Evolutionary conservation across 35 echinoderm and acorn worm genomes (phyloP).

Genomic region (Apostichopus parvimensis): DNA sequence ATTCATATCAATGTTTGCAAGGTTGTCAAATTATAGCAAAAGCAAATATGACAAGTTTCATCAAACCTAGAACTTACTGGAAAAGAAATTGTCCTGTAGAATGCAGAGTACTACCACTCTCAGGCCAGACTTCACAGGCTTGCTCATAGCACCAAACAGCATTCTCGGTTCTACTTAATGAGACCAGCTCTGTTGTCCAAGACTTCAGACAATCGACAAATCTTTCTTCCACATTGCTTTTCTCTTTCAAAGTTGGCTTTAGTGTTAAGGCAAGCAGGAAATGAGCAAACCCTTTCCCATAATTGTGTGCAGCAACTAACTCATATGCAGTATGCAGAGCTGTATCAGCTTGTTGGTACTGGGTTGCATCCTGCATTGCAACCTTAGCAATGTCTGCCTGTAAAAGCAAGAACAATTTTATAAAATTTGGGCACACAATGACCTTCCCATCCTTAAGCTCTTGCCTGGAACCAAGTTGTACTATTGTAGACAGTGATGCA

Average conservation of each 20-base stretch:
- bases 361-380: not conserved
- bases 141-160: conserved; percentile 62
- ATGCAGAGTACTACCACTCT: conserved; percentile 53
- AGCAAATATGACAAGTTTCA: not conserved
- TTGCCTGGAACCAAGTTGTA: too few relatives aligned
- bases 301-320: conserved; percentile 2
- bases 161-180: conserved; percentile 19
- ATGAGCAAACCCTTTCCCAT: conserved; percentile 66
- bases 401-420: too few relatives aligned
- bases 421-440: too few relatives aligned
- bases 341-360: conserved; percentile 2
- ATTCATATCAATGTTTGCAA: not conserved
- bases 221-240: not conserved
- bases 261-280: conserved; percentile 60
- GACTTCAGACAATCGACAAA: conserved; percentile 44
- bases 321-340: not conserved
- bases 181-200: conserved; percentile 25
- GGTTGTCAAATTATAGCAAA: not conserved
- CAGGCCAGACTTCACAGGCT: conserved; percentile 50
- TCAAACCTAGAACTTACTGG: not conserved
- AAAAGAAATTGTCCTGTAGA: conserved; percentile 56
- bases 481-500: too few relatives aligned
- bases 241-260: conserved; percentile 13
- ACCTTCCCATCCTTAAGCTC: too few relatives aligned
- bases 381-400: not conserved